phyloP scores from a whole-genome alignment of 2,888 invertebrate species.

The Ferrisia virgata region DNA sequence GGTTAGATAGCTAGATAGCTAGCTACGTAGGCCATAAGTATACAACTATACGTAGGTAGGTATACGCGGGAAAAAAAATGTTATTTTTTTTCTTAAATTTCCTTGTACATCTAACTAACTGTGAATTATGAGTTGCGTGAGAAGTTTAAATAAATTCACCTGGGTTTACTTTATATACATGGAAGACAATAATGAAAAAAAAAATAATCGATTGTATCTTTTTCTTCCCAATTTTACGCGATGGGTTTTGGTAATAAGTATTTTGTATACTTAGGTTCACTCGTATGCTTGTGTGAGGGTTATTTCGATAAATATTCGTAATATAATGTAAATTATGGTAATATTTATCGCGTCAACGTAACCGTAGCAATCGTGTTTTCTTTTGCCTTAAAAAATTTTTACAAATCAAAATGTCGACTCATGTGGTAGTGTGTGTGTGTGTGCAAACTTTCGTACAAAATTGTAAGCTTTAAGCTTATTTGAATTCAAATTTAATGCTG shows the following conservation, averaged over 20 bases:
- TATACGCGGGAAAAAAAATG: neutral
- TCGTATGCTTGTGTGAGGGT: neutral
- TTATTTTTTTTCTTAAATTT: neutral
- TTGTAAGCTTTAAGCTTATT: neutral
- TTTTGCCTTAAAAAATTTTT: neutral
- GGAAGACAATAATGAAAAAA: neutral
- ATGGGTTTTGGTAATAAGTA: neutral
- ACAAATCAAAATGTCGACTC: neutral
- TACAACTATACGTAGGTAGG: too few species aligned
- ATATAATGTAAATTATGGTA: neutral
- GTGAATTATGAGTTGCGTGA: conserved; percentile 7
- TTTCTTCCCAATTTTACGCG: neutral
- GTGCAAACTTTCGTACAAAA: too few species aligned
- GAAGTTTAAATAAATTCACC: neutral
- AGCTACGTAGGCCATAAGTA: too few species aligned
- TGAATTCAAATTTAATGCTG: conserved; percentile 18
- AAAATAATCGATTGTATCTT: neutral
- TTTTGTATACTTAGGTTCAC: too few species aligned
- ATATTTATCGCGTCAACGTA: neutral
- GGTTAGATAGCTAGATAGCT: too few species aligned
- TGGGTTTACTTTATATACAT: neutral
- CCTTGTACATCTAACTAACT: neutral
- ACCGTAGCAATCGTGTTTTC: neutral
- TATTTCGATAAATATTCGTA: neutral
- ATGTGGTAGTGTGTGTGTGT: neutral